Base-by-base conservation (phyloP, 2,113 vertebrate genomes). In the Microtus montanus region DNA sequence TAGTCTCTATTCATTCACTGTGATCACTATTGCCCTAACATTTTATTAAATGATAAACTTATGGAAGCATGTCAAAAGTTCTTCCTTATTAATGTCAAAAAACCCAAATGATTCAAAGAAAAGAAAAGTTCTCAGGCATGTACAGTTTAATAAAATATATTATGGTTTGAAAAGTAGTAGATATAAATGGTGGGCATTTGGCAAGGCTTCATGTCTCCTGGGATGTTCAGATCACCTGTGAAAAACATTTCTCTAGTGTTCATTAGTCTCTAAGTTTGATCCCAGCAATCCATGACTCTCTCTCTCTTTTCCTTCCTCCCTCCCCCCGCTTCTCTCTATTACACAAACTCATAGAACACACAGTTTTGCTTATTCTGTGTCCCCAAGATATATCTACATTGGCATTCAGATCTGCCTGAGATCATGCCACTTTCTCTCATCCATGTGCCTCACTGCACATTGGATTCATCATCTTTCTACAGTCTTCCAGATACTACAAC, bases 51-150 rank as follows among this genome's bases (percentile, higher is more conserved):
- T 84, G 38, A 84, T 2, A 73, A 15, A 68, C 20, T 63, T 3
- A 83, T 64, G 41, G 35, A 84, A 84, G 0, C 26, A 22, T 30
- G 9, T 47, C n/a, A 58, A 4, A 17, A 95, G 47, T 35, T 2
- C 14, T 86, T 77, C 9, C 49, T 92, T 49, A 64, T 2, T 5
- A 44, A 71, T 77, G 9, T 73, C 33, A 87, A 54, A 89, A 89
- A 90, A 94, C 63, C 0, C 47, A 80, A 89, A 66, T 66, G 54
- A 95, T n/a, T 93, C 77, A 73, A 77, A 17, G 54, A 68, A 61
- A 85, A 35, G 12, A 63, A 47, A 24, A 24, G 26, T 11, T 68
- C 28, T 44, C 2, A 78, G 35, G 5, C 1, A 89, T 83, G 35
- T 44, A 6, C 15, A 47, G 41, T 85, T 66, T 12, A 52, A 84